Evolutionary conservation across 2,113 vertebrate species (phyloP), one percentile per base, ranked within the genome.

Genomic region (Periophthalmus modestus): DNA sequence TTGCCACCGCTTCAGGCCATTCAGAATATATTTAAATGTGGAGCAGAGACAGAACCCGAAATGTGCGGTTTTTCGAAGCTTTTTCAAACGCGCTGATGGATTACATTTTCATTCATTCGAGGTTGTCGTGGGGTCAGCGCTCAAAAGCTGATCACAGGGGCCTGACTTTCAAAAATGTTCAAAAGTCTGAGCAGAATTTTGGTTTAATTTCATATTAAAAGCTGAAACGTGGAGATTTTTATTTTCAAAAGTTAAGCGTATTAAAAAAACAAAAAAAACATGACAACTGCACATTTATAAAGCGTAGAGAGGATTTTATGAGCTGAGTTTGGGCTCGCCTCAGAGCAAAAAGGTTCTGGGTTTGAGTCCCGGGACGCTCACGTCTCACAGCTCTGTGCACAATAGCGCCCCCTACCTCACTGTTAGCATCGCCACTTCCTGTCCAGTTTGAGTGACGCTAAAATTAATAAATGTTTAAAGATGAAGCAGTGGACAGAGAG

Each of bases 1-100:
- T 50, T 47, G 68, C 19, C 33, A 18, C 67, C 62, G 48, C 73
- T 71, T 65, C 47, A 58, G 24, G 34, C 16, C 9, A 57, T 7
- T 36, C 23, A 59, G 57, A 59, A 28, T 59, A 59, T 1, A 62
- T 16, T 34, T 62, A 62, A 34, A 62, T 34, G 34, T 34, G 19
- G 59, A 62, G 28, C 28, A 34, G 59, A 62, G 34, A 3, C 14
- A 34, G 34, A 34, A 34, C 7, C 59, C 12, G 2, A 33, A 34
- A 62, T 11, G 12, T 69, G 67, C 7, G 6, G n/a, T n/a, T 54
- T 54, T n/a, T 18, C 7, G 28, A 19, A 54, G 50, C 58, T 7
- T 36, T 33, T 34, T 16, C 28, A 34, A 55, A 55, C 52, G 1
- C 50, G 11, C 7, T 2, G n/a, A 55, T 55, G 6, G 7, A 55